Evolutionary conservation across 2,113 vertebrate species (phyloP).

Genomic region (Plecturocebus donacophilus): DNA sequence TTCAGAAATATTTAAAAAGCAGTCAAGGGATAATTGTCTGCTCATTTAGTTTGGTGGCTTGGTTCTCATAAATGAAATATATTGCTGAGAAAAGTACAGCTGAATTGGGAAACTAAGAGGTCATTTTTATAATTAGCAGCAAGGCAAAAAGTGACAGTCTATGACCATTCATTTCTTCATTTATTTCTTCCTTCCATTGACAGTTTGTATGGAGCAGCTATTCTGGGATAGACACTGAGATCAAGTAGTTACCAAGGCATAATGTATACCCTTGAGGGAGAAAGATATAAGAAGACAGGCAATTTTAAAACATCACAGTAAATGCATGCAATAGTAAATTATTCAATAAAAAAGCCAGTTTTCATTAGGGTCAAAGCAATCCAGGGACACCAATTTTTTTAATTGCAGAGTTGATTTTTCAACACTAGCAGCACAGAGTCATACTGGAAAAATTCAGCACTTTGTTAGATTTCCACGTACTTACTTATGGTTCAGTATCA

Average conservation of each 20-base stretch:
- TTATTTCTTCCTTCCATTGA: background rate
- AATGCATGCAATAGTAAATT: background rate
- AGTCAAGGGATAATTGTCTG: background rate
- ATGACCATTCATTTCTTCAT: background rate
- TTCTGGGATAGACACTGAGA: background rate
- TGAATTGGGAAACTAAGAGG: background rate
- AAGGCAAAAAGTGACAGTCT: background rate
- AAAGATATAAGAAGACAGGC: background rate
- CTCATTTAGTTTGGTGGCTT: background rate
- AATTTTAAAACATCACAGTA: background rate
- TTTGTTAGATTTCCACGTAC: background rate
- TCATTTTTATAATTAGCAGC: background rate
- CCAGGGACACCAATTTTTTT: background rate
- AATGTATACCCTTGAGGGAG: background rate
- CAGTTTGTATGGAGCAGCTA: background rate
- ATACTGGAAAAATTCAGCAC: background rate
- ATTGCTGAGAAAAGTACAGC: background rate
- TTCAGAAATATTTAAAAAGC: conserved; percentile 32
- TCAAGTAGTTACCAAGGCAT: background rate
- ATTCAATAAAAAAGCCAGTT: background rate
- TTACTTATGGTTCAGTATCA: background rate
- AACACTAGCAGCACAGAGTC: background rate
- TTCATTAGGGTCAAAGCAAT: conserved; percentile 16
- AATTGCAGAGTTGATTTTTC: background rate
- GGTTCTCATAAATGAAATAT: background rate